Conservation (phyloP, 1,140 invertebrate species). For the Camponotus vicinus region DNA sequence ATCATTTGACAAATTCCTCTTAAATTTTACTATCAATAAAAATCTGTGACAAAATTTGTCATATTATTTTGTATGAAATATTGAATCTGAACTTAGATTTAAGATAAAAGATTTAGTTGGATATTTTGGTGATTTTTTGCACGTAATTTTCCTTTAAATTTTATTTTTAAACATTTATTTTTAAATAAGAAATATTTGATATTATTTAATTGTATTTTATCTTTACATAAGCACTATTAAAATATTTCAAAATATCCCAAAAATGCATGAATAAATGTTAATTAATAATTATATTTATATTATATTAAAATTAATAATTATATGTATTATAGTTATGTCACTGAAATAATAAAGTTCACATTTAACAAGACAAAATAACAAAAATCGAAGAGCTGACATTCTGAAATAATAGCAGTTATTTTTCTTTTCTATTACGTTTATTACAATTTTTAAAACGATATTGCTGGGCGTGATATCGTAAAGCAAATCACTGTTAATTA, state of each 20-base stretch:
- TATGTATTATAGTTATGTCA: constrained; percentile 3
- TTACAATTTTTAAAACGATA: background rate
- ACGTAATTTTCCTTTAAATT: background rate
- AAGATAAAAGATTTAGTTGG: background rate
- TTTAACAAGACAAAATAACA: constrained; percentile 11
- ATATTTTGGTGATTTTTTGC: constrained; percentile 11
- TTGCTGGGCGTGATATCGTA: background rate
- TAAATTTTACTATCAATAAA: background rate
- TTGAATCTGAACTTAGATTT: background rate
- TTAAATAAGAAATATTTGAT: background rate
- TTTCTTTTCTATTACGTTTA: background rate
- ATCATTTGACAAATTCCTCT: background rate
- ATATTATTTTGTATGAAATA: background rate
- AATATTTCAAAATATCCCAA: background rate
- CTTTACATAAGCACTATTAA: background rate
- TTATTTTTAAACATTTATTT: background rate
- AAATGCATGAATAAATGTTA: background rate
- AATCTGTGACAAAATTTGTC: background rate
- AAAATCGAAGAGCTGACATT: background rate
- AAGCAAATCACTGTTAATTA: constrained; percentile 26
- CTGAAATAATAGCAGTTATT: background rate
- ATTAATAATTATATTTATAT: background rate
- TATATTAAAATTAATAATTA: no score
- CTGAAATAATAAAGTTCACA: constrained; percentile 7
- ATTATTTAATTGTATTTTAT: background rate